Evolutionary conservation across 2,113 vertebrate genomes (phyloP).

Genomic region (Sardina pilchardus): DNA sequence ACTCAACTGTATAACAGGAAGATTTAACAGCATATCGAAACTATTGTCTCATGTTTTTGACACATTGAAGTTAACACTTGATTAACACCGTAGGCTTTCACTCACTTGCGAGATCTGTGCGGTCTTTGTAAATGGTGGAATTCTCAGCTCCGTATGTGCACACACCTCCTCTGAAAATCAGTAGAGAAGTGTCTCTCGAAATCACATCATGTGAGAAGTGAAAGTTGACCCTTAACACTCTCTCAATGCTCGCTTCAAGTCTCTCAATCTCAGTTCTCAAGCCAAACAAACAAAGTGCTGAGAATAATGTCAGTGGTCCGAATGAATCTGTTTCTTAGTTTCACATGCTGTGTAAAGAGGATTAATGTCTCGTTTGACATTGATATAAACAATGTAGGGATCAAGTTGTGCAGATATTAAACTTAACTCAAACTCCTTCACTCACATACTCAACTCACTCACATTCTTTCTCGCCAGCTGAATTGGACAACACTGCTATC

Average conservation of each 20-base stretch:
- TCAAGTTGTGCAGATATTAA: neutral
- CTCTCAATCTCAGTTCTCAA: no score
- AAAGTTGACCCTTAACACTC: neutral
- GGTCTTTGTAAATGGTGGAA: neutral
- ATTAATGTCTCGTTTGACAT: neutral
- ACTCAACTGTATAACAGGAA: neutral
- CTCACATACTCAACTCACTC: constrained; percentile 4
- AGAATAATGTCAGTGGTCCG: no score
- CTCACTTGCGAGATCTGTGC: neutral
- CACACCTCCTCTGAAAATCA: neutral
- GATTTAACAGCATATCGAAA: neutral
- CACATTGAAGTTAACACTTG: neutral
- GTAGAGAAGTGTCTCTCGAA: neutral
- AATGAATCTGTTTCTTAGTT: neutral
- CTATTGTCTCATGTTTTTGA: neutral
- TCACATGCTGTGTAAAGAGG: neutral
- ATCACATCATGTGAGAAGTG: neutral
- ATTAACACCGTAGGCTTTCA: neutral
- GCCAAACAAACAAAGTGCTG: no score
- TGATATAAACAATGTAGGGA: neutral
- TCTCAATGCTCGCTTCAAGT: no score
- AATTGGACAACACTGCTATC: neutral
- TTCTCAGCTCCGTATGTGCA: neutral
- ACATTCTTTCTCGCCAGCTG: neutral
- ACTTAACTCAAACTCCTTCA: neutral